Evolutionary conservation across 2,888 invertebrate genomes (phyloP).

Genomic region (Augiades crinisus): DNA sequence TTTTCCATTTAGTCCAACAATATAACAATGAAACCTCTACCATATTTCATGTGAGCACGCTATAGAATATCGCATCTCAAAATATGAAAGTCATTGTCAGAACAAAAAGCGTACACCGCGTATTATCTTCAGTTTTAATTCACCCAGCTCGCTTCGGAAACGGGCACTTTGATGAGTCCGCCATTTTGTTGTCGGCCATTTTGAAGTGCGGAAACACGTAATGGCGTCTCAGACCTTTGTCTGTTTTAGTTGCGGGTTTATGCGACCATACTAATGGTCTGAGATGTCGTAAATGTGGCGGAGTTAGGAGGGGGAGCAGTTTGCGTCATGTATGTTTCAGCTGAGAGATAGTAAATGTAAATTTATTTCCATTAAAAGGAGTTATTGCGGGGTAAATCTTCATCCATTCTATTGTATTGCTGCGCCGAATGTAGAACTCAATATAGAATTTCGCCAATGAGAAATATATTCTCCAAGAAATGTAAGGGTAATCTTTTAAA

Average conservation of each 20-base stretch:
- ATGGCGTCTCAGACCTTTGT: conserved; percentile 26
- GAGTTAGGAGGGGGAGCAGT: conserved; percentile 5
- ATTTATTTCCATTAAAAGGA: conserved; percentile 22
- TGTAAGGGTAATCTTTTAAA: no score
- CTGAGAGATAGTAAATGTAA: conserved; percentile 22
- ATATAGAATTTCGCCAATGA: neutral
- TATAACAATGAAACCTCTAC: conserved; percentile 7
- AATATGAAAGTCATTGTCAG: conserved; percentile 18
- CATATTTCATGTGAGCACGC: conserved; percentile 13
- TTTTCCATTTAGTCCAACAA: neutral
- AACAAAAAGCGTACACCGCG: conserved; percentile 10
- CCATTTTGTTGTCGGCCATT: conserved; percentile 25
- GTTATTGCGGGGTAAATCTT: conserved; percentile 17
- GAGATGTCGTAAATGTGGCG: conserved; percentile 18
- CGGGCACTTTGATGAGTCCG: conserved; percentile 19
- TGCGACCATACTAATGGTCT: conserved; percentile 23
- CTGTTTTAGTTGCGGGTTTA: conserved; percentile 22
- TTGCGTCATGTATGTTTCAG: conserved; percentile 14
- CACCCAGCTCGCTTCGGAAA: conserved; percentile 15
- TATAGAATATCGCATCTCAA: conserved; percentile 13
- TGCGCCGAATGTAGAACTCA: neutral
- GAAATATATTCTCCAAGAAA: neutral
- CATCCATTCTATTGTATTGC: neutral
- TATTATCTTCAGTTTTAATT: conserved; percentile 21
- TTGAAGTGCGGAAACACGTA: conserved; percentile 18